Evolutionary conservation across 2,797 vertebrate genomes (phyloP), one percentile per base, ranked within the genome.

Genomic region (Paratrypauchen microcephalus): DNA sequence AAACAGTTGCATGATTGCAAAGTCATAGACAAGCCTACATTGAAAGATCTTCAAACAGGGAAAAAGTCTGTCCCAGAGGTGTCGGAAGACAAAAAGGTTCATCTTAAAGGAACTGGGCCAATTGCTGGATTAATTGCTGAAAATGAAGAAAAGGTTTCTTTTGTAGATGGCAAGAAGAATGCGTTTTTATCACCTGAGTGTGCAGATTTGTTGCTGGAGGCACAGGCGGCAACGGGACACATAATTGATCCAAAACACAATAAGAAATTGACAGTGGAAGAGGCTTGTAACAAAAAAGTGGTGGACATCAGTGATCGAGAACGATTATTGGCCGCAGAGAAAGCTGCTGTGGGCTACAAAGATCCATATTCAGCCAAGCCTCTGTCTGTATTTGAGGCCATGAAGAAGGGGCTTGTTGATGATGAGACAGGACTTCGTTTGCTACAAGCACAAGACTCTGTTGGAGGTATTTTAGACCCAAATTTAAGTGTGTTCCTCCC

Each of bases 1-100:
- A 91, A 94, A 81, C 94, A 97, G 87, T 84, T 98, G 47, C 88
- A 91, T 2, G 95, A 97, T 48, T 97, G 95, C 66, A 94, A 95
- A 0, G 84, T 97, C 67, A 92, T 97, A n/a, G 94, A 96, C 81
- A 95, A 93, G 69, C 74, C 83, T 5, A 96, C 95, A 0, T 81
- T 95, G 73, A 92, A 95, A 65, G 91, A 94, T 15, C 83, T 97
- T 67, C 63, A 94, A 54, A 95, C 90, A 68, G 95, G 95, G 0
- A 90, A 95, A 75, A 94, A 92, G 83, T 95, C 94, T 0, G 88
- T 96, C 24, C 87, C 93, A 75, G 93, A 93, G 45, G 94, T 97
- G 0, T 89, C 96, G 0, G 83, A 86, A 45, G 94, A 96, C 64
- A 95, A 96, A 24, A 94, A 92, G 30, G 92, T 41, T 94, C 23